These are phyloP conservation scores for Plodia interpunctella DNA, from an alignment of 1,140 invertebrate genomes.

Conservation along the genomic window DNA sequence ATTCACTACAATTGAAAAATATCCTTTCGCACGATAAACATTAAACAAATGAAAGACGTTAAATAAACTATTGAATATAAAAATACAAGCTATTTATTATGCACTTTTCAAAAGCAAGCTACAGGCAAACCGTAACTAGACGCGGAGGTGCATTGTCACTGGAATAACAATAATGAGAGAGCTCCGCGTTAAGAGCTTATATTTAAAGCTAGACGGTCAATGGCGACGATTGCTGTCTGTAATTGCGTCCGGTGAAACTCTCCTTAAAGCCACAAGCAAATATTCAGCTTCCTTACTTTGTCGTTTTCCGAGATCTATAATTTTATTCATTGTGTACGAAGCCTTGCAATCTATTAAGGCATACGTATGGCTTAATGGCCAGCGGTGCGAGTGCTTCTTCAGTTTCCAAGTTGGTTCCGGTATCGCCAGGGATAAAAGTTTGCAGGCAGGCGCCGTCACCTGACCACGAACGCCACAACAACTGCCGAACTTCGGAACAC, in stretches of 20 bases:
- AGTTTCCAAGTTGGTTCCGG: slow-evolving; percentile 28
- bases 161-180: slow-evolving; percentile 62
- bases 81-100: neutral
- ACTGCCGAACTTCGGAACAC: slow-evolving; percentile 52
- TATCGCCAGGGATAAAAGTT: slow-evolving; percentile 54
- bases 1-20: too few relatives aligned
- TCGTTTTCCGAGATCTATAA: slow-evolving; percentile 16
- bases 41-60: too few relatives aligned
- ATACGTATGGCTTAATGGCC: slow-evolving; percentile 27
- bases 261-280: slow-evolving; percentile 21
- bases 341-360: slow-evolving; percentile 26
- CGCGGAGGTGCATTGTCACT: slow-evolving; percentile 34
- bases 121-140: neutral
- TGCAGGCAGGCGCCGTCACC: slow-evolving; percentile 31
- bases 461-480: slow-evolving; percentile 38
- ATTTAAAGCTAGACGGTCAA: slow-evolving; percentile 43
- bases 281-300: slow-evolving; percentile 16
- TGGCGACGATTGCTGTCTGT: slow-evolving; percentile 52
- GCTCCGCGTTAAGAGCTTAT: slow-evolving; percentile 61
- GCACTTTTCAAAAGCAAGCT: slow-evolving; percentile 2
- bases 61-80: neutral
- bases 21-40: too few relatives aligned
- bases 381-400: slow-evolving; percentile 31
- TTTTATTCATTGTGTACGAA: slow-evolving; percentile 17
- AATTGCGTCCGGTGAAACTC: slow-evolving; percentile 59